Evolutionary conservation across 2,888 invertebrate species (phyloP), one percentile per base, ranked within the genome.

Genomic region (Drosophila differens): DNA sequence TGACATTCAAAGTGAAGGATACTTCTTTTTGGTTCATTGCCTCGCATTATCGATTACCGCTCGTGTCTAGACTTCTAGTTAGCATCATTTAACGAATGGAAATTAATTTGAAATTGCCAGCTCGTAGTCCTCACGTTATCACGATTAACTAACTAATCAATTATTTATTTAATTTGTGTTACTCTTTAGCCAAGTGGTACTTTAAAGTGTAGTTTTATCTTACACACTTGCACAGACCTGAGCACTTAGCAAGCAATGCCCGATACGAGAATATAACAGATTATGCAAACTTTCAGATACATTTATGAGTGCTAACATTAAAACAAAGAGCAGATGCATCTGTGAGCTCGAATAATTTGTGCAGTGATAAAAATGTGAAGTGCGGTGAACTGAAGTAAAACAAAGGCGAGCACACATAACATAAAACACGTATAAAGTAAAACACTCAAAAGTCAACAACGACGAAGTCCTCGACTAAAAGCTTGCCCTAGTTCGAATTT

Each of bases 401-500:
- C 52, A 51, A 59, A 68, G 19, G 16, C 60, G 65, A 57, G 51
- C 28, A 51, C 30, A 33, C 35, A 67, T 41, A 75, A 49, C 57
- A 49, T 10, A 32, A 62, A 59, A 64, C 4, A 53, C 44, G 35
- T n/a, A 67, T 44, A 75, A 49, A 57, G 59, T n/a, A 30, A 59
- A 69, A 57, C 3, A 49, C 44, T 47, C 33, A 14, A 65, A 51
- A 65, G 28, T 28, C 41, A 74, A 53, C 55, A 37, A 58, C 54
- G 54, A 58, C 54, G 53, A 67, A 76, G 59, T 44, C 35, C 22
- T 44, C 57, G 59, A 70, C 68, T 64, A 58, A 61, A 67, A 70
- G 33, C 82, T 89, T 87, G 88, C 80, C 71, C 47, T 47, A 70
- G 41, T 77, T 77, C 74, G 63, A 86, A 79, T 76, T 81, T 79